Evolutionary conservation across 2,888 invertebrate species (phyloP).

Genomic region (Leptodirus hochenwartii): DNA sequence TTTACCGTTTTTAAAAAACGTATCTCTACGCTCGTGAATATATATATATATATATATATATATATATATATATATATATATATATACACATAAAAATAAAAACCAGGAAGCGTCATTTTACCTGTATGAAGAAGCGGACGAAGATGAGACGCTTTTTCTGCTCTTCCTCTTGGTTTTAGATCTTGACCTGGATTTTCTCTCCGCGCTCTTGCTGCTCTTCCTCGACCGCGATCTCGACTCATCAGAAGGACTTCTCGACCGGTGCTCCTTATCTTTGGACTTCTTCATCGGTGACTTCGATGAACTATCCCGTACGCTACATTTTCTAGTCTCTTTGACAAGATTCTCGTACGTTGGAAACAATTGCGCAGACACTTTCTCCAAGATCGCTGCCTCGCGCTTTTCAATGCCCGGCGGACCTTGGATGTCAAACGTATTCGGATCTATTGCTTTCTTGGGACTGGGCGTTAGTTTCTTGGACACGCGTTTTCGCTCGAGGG

Average conservation of each 20-base stretch:
- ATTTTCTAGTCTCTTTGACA: slow-evolving; percentile 10
- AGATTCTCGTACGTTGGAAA: slow-evolving; percentile 7
- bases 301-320: slow-evolving; percentile 18
- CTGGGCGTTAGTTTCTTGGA: slow-evolving; percentile 7
- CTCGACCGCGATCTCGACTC: slow-evolving; percentile 8
- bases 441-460: slow-evolving; percentile 1
- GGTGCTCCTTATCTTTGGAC: slow-evolving; percentile 13
- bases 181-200: slow-evolving; percentile 21
- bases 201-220: slow-evolving; percentile 12
- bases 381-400: slow-evolving; percentile 13
- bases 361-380: slow-evolving; percentile 13
- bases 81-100: slow-evolving; percentile 4
- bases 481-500: slow-evolving; percentile 38
- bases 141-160: no score
- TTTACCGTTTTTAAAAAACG: no score
- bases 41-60: no score
- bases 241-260: slow-evolving; percentile 28
- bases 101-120: slow-evolving; percentile 12
- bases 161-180: no score
- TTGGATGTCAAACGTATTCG: background rate
- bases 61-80: no score
- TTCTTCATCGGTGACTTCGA: slow-evolving; percentile 16
- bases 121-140: slow-evolving; percentile 31
- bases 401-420: slow-evolving; percentile 5
- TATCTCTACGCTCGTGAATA: no score